These are phyloP conservation scores for Cylloceria caligata DNA, from an alignment of 2,888 invertebrate genomes.

Conservation along the genomic window DNA sequence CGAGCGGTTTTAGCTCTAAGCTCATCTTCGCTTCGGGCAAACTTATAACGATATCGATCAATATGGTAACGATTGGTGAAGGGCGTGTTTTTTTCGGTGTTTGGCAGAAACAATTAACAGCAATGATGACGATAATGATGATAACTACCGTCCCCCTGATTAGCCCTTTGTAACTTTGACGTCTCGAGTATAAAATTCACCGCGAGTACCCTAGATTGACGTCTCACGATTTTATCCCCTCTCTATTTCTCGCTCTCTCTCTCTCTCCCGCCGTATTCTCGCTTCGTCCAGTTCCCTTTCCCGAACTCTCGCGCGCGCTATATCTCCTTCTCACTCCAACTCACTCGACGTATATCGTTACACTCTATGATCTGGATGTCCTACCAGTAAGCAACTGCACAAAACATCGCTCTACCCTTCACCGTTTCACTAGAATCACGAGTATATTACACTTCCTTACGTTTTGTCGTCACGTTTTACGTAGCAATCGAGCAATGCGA, in stretches of 20 bases:
- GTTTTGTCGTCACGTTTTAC: constrained; percentile 3
- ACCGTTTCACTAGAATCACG: constrained; percentile 6
- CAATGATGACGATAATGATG: background rate
- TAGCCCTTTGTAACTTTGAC: constrained; percentile 1
- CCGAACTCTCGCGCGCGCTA: constrained; percentile 30
- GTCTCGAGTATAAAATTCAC: constrained; percentile 57
- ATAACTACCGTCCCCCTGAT: no score
- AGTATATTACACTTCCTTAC: constrained; percentile 10
- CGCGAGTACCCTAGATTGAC: constrained; percentile 70
- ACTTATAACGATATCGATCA: constrained; percentile 50
- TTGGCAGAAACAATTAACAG: background rate
- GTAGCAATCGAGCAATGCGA: background rate
- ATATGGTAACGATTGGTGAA: constrained; percentile 59
- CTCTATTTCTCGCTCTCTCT: no score
- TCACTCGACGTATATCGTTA: background rate
- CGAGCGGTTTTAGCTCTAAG: constrained; percentile 17
- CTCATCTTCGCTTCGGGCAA: constrained; percentile 3
- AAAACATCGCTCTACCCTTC: constrained; percentile 13
- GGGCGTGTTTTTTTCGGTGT: constrained; percentile 56
- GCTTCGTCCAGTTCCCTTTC: constrained; percentile 49
- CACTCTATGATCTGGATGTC: background rate
- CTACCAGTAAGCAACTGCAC: no score
- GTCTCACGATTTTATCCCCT: constrained; percentile 73
- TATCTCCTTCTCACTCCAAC: constrained; percentile 51
- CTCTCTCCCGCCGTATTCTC: constrained; percentile 58